phyloP scores from a whole-genome alignment of 2,888 invertebrate species.

The Hedychridium roseum region DNA sequence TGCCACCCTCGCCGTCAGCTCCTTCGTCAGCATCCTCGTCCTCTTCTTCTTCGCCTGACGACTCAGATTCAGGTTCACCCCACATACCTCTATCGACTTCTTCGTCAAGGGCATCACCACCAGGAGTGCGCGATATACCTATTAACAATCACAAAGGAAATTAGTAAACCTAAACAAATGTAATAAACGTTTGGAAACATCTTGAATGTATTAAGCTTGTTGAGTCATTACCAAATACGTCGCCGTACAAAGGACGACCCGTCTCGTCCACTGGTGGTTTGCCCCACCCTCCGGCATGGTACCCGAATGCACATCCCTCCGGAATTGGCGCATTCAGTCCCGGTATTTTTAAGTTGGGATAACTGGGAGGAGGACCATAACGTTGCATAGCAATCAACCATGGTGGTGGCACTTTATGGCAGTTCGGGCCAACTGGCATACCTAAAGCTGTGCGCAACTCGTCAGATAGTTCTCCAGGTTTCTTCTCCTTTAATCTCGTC shows the following conservation, averaged over 20 bases:
- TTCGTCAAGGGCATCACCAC: conserved; percentile 78
- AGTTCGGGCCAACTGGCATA: conserved; percentile 97
- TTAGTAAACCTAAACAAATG: too few species aligned
- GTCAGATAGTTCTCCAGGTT: conserved; percentile 96
- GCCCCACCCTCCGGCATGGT: conserved; percentile 99
- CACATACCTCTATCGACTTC: conserved; percentile 93
- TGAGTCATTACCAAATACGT: conserved; percentile 99
- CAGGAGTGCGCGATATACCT: conserved; percentile 72
- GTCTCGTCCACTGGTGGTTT: conserved; percentile 99
- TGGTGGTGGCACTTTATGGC: conserved; percentile 91
- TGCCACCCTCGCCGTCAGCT: conserved; percentile 56
- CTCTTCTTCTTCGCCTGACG: conserved; percentile 71
- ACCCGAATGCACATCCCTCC: conserved; percentile 96
- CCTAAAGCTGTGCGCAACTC: conserved; percentile 95
- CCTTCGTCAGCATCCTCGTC: conserved; percentile 72
- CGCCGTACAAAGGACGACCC: conserved; percentile 97
- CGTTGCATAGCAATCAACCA: conserved; percentile 98
- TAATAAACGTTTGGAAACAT: too few species aligned
- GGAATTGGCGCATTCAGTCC: conserved; percentile 98
- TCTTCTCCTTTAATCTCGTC: conserved; percentile 96
- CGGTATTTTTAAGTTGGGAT: conserved; percentile 97
- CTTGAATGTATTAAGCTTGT: too few species aligned
- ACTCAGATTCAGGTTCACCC: conserved; percentile 84
- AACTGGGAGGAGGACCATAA: conserved; percentile 98
- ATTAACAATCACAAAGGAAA: too few species aligned